Base-by-base conservation (phyloP, 2,113 vertebrate genomes). In the Myiozetetes cayanensis region DNA sequence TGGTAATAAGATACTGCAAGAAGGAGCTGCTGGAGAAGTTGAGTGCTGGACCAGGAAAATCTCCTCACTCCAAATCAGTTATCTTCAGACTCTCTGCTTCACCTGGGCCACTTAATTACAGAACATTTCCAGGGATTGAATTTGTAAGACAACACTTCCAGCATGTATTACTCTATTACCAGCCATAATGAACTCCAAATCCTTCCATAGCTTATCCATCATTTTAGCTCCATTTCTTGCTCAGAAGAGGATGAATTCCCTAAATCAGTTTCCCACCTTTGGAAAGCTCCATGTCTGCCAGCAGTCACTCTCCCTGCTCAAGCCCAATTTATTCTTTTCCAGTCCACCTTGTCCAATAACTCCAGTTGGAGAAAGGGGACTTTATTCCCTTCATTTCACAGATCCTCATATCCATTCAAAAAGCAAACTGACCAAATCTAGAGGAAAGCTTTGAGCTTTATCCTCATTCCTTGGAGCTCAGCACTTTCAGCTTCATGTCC, bases 401-500 rank as follows among this genome's bases (percentile, higher is more conserved):
- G 93, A 94, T 58, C 23, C 81, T 71, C 79, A 94, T n/a, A 66
- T 3, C 27, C 39, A 83, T 59, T 80, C 78, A 85, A 47, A 93
- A 96, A 91, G 53, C 73, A 96, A 94, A 96, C 94, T 73, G 91
- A 85, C 67, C 91, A 67, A 94, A 96, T 90, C 91, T 96, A 95
- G 75, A 91, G 93, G 39, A 97, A 97, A 95, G 94, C 94, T 96
- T 20, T n/a, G 53, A 91, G 89, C 93, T 93, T 96, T 93, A 94
- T 93, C 43, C 95, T 93, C 87, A 82, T 91, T 94, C 85, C 85
- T 93, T n/a, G 47, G 90, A 94, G 87, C 89, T 95, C 95, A 94
- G 94, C 96, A 94, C 95, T 94, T 93, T 84, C 87, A 89, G 91
- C 75, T 94, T 90, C 91, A 85, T 96, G 95, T 96, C 95, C 93